These are phyloP conservation scores for Coenobita brevimanus DNA, from an alignment of 1,140 invertebrate species.

Conservation along the genomic window DNA sequence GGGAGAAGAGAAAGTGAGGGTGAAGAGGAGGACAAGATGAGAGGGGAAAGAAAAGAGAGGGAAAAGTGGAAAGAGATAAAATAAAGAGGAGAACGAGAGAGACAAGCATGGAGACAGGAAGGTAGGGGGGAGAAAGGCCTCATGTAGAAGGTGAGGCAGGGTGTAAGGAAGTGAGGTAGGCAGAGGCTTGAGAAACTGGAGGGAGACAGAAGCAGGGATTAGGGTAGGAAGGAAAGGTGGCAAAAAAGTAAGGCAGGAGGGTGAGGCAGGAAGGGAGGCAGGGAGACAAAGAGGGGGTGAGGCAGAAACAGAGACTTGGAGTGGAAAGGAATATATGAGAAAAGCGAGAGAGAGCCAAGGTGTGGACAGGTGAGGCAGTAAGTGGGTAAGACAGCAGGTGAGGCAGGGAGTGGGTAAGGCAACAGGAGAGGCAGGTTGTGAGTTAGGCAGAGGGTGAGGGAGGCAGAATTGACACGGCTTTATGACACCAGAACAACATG, in stretches of 20 bases:
- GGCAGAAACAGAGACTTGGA: background rate
- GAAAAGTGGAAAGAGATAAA: background rate
- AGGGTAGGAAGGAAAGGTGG: background rate
- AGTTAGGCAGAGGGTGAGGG: too few relatives aligned
- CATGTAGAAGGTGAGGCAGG: background rate
- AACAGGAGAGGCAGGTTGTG: too few relatives aligned
- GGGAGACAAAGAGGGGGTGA: background rate
- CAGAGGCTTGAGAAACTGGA: background rate
- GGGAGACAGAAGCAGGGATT: background rate
- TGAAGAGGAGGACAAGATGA: background rate
- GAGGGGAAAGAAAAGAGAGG: background rate
- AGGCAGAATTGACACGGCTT: too few relatives aligned
- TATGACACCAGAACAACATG: too few relatives aligned
- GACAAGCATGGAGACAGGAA: background rate
- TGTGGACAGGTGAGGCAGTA: background rate
- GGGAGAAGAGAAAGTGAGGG: background rate
- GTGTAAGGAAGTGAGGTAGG: background rate
- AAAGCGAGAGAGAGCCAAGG: slow-evolving; percentile 10
- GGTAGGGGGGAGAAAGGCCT: background rate
- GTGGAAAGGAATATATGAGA: slow-evolving; percentile 7
- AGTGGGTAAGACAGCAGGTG: too few relatives aligned
- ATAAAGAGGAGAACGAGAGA: background rate
- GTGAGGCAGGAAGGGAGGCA: background rate
- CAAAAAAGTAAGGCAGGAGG: background rate
- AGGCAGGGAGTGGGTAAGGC: too few relatives aligned